Evolutionary conservation across 2,113 vertebrate species (phyloP), one percentile per base, ranked within the genome.

Genomic region (Geococcyx californianus): DNA sequence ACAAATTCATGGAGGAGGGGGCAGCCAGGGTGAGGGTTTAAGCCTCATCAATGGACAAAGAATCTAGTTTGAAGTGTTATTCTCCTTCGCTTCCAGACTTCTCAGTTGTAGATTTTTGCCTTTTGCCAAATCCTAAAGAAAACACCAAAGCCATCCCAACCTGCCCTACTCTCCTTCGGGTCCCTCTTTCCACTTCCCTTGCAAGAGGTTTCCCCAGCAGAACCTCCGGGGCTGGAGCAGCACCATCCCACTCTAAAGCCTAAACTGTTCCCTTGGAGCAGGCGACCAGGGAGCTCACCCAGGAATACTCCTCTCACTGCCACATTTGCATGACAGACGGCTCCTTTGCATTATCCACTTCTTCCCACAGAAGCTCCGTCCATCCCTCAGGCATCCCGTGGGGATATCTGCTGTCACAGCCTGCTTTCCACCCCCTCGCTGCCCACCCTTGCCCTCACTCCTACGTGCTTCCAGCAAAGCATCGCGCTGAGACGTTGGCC

Each of bases 291-390:
- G 82, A 55, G n/a, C 72, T 89, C 67, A 7, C 67, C 72, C 79
- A 80, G 64, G 92, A 73, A 2, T 33, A 7, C 20, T 92, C 29
- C 36, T 84, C 78, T 16, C 9, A 8, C 67, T 29, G 20, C 42
- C n/a, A 23, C 47, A 56, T 94, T 93, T 89, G 68, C 80, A 86
- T 81, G 91, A 90, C 90, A 92, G 86, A 70, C 15, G 4, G 76
- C 79, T 84, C 73, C 88, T 87, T 55, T 90, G 82, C 79, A 25
- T 88, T 69, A 29, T 47, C 76, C 76, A 47, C 47, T 64, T 59
- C 80, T 81, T 88, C 79, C 86, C 79, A 38, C 42, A 74, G 76
- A 42, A 92, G 19, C 25, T 33, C 2, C 0, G 0, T 85, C 58
- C 67, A 58, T 77, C 88, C 92, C 72, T 73, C 7, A 1, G 70